Evolutionary conservation across 2,113 vertebrate species (phyloP).

Genomic region (Protomyctophum bolini): DNA sequence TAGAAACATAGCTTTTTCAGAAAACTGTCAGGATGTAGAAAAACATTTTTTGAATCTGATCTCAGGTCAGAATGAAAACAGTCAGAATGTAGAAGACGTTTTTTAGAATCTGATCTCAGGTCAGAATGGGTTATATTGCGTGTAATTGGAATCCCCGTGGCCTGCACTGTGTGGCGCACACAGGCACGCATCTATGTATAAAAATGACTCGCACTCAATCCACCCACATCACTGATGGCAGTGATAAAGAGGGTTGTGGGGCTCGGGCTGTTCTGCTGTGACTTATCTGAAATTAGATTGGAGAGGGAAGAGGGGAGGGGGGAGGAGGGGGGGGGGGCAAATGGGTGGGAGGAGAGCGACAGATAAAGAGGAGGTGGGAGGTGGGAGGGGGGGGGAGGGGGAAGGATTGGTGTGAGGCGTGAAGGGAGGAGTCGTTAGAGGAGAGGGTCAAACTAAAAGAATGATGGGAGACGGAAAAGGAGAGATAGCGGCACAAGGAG

Average conservation of each 20-base stretch:
- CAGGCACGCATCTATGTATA: slow-evolving; percentile 67
- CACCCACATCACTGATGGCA: slow-evolving; percentile 73
- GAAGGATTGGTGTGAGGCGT: slow-evolving; percentile 59
- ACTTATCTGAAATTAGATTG: slow-evolving; percentile 78
- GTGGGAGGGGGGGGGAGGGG: slow-evolving; percentile 64
- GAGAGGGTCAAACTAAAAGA: slow-evolving; percentile 37
- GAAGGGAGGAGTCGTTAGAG: slow-evolving; percentile 38
- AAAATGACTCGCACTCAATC: slow-evolving; percentile 69
- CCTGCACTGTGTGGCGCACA: too few species aligned
- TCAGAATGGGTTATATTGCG: too few species aligned
- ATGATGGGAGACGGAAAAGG: slow-evolving; percentile 24
- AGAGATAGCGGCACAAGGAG: background rate
- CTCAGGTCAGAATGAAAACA: too few species aligned
- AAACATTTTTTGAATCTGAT: too few species aligned
- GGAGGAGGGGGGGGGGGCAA: slow-evolving; percentile 42
- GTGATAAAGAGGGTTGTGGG: slow-evolving; percentile 72
- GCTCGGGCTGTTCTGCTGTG: slow-evolving; percentile 68
- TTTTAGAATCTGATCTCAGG: too few species aligned
- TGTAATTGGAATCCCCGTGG: slow-evolving; percentile 69
- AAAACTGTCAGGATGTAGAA: too few species aligned
- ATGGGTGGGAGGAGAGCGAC: slow-evolving; percentile 73
- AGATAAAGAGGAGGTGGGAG: slow-evolving; percentile 62
- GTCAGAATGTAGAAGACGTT: too few species aligned
- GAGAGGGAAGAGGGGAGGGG: slow-evolving; percentile 56
- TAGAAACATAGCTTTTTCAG: too few species aligned